Evolutionary conservation across 2,797 vertebrate species (phyloP).

Genomic region (Pterois miles): DNA sequence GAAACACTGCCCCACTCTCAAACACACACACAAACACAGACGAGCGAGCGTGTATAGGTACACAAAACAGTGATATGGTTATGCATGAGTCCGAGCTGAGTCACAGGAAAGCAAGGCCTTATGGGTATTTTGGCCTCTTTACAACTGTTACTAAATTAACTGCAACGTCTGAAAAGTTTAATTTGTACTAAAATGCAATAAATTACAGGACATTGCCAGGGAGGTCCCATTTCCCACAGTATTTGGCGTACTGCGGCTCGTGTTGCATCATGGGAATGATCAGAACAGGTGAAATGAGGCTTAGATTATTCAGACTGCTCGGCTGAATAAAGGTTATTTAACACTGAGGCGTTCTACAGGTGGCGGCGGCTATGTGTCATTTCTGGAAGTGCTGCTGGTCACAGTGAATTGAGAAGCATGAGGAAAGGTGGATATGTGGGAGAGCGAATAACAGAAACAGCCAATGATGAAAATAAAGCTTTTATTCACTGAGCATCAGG

Average conservation of each 20-base stretch:
- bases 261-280: conserved; percentile 23
- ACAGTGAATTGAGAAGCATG: background rate
- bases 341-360: background rate
- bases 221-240: background rate
- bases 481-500: conserved; percentile 1
- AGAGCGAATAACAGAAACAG: background rate
- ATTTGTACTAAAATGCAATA: conserved; percentile 4
- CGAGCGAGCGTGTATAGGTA: conserved; percentile 9
- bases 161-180: conserved; percentile 18
- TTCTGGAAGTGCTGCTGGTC: background rate
- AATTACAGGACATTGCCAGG: background rate
- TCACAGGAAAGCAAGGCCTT: conserved; percentile 26
- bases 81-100: conserved; percentile 14
- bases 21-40: conserved; percentile 29
- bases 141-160: conserved; percentile 16
- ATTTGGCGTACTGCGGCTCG: background rate
- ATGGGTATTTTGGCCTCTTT: conserved; percentile 27
- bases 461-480: background rate
- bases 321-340: conserved; percentile 26
- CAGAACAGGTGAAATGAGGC: conserved; percentile 15
- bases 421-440: background rate
- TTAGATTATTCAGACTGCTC: conserved; percentile 16
- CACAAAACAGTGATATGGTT: conserved; percentile 32
- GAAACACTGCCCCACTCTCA: conserved; percentile 59
- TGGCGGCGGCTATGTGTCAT: background rate